phyloP scores from a whole-genome alignment of 2,797 vertebrate genomes.

The Sebastes aleutianus region DNA sequence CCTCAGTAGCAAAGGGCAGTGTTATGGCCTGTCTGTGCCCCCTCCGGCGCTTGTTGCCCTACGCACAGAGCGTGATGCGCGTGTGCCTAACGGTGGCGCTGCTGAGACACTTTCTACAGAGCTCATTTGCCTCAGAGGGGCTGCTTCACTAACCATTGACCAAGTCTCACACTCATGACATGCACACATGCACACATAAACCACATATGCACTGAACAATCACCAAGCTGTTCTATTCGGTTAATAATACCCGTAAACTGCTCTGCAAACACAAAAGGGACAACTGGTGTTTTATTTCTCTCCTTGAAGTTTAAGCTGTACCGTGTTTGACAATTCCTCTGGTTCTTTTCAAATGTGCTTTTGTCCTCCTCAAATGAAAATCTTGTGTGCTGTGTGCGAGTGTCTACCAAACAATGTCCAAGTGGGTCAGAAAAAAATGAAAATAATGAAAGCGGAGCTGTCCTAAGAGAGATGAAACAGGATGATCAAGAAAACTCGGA shows the following conservation, averaged over 20 bases:
- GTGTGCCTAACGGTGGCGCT: no score
- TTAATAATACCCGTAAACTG: conserved; percentile 55
- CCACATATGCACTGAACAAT: conserved; percentile 22
- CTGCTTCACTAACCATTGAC: conserved; percentile 39
- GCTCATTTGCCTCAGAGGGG: conserved; percentile 1
- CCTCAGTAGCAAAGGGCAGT: no score
- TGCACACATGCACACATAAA: background rate
- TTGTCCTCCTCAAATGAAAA: conserved; percentile 56
- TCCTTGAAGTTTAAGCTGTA: conserved; percentile 32
- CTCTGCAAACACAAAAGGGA: conserved; percentile 39
- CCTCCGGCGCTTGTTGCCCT: no score
- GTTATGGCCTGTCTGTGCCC: no score
- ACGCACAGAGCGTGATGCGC: no score
- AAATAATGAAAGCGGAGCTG: conserved; percentile 63
- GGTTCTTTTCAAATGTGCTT: conserved; percentile 60
- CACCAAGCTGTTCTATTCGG: conserved; percentile 16
- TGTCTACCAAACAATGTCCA: conserved; percentile 57
- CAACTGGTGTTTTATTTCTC: conserved; percentile 52
- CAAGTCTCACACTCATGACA: background rate
- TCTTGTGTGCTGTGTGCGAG: conserved; percentile 32
- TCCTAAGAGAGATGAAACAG: conserved; percentile 66
- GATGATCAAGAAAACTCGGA: conserved; percentile 60
- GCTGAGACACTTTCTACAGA: background rate
- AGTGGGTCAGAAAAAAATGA: conserved; percentile 66
- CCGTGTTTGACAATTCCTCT: conserved; percentile 51